Conservation (phyloP, 2,113 vertebrate species). For the Scytalopus superciliaris region DNA sequence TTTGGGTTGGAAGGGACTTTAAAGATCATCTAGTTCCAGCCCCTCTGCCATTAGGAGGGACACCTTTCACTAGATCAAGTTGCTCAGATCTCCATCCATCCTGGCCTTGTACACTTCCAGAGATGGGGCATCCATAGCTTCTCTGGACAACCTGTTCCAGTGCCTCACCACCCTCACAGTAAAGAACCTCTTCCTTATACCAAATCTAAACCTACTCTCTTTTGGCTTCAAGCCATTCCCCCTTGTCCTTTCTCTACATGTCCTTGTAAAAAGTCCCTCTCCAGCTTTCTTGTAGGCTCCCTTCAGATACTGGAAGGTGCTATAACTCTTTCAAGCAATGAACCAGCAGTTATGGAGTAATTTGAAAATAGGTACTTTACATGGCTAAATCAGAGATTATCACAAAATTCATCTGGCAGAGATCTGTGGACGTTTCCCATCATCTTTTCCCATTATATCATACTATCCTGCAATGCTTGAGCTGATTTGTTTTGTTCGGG, state of each 20-base stretch:
- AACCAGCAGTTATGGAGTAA: not conserved
- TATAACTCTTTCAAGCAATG: not conserved
- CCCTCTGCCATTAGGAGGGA: not conserved
- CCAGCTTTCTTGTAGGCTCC: not conserved
- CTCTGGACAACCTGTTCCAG: not conserved
- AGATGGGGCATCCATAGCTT: not conserved
- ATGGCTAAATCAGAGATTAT: not conserved
- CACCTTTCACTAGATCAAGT: not conserved
- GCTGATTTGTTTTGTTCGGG: not conserved
- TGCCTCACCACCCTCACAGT: not conserved
- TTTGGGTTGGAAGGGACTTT: not conserved
- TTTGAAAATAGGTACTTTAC: not conserved
- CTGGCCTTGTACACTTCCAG: not conserved
- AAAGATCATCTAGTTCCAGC: not conserved
- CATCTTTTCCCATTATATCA: not conserved
- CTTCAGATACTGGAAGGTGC: not conserved
- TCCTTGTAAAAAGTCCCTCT: not conserved
- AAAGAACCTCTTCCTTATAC: too few species aligned
- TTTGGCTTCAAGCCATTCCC: not conserved
- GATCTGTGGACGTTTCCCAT: not conserved
- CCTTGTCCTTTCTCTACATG: not conserved
- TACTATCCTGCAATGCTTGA: not conserved
- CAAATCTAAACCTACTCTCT: too few species aligned
- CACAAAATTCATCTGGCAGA: accelerated
- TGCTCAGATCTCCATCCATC: not conserved